phyloP scores from a whole-genome alignment of 2,113 vertebrate species.

The Pelodiscus sinensis region DNA sequence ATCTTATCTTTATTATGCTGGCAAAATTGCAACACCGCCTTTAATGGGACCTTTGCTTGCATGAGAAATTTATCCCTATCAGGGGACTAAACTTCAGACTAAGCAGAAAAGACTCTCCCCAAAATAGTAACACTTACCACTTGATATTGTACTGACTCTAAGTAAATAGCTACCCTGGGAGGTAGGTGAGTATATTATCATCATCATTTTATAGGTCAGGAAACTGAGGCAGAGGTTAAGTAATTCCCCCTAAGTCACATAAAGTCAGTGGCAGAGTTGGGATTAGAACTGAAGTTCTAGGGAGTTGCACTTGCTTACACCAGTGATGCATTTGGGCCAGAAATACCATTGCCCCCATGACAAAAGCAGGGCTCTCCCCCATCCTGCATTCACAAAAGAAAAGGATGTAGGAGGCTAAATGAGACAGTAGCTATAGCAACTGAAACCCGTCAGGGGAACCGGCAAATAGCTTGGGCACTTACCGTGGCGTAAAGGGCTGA shows the following conservation, averaged over 20 bases:
- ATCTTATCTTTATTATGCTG: not conserved
- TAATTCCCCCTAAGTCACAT: not conserved
- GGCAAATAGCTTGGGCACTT: slow-evolving; percentile 57
- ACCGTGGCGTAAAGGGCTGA: slow-evolving; percentile 97
- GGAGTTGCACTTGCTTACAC: not conserved
- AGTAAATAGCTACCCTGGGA: not conserved
- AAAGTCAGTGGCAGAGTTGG: not conserved
- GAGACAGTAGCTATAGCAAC: not conserved
- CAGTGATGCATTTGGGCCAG: not conserved
- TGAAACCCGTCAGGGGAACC: not conserved
- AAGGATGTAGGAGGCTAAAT: not conserved
- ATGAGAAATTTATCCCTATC: not conserved
- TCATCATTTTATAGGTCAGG: not conserved
- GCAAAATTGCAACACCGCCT: not conserved
- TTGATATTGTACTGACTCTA: not conserved
- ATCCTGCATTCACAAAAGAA: not conserved
- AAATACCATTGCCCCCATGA: not conserved
- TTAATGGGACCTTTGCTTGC: not conserved
- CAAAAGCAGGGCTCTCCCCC: not conserved
- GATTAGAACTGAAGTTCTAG: not conserved
- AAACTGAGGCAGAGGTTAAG: not conserved
- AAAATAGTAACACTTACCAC: not conserved
- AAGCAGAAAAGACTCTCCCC: not conserved
- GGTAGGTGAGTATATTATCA: not conserved
- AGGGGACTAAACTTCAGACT: not conserved